phyloP scores from a whole-genome alignment of 2,113 vertebrate genomes.

The Rhinolophus ferrumequinum region DNA sequence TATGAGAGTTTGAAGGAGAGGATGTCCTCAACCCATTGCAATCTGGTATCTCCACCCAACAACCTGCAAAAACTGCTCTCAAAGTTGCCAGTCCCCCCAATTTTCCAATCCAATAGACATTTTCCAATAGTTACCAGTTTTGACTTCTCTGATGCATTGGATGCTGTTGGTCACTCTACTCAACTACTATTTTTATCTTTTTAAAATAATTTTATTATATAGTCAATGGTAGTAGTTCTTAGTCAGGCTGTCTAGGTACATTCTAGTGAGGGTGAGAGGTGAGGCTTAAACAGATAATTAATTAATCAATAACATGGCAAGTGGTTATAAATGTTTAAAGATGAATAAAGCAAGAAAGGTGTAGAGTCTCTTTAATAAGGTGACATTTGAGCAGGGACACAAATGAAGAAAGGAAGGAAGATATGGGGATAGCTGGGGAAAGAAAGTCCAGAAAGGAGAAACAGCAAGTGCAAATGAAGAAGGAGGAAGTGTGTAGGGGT shows the following conservation, averaged over 20 bases:
- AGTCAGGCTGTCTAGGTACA: not conserved
- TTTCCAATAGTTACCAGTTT: not conserved
- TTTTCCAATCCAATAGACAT: not conserved
- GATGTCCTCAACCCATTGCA: not conserved
- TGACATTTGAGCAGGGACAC: not conserved
- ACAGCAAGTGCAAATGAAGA: not conserved
- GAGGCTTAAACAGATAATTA: not conserved
- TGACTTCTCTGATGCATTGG: no score
- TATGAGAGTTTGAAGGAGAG: not conserved
- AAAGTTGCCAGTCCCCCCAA: not conserved
- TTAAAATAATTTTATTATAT: not conserved
- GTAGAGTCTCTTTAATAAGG: not conserved
- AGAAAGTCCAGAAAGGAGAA: not conserved
- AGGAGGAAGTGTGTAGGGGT: not conserved
- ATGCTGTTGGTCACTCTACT: not conserved
- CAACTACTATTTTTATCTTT: not conserved
- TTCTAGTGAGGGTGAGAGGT: not conserved
- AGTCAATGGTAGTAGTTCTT: not conserved
- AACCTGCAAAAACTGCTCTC: not conserved
- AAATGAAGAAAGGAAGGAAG: not conserved
- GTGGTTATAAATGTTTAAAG: not conserved
- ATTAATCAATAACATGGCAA: not conserved
- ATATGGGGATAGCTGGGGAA: no score
- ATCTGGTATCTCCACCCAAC: not conserved
- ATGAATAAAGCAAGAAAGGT: not conserved